Base-by-base conservation (phyloP, 2,797 vertebrate genomes). In the Lacerta agilis region DNA sequence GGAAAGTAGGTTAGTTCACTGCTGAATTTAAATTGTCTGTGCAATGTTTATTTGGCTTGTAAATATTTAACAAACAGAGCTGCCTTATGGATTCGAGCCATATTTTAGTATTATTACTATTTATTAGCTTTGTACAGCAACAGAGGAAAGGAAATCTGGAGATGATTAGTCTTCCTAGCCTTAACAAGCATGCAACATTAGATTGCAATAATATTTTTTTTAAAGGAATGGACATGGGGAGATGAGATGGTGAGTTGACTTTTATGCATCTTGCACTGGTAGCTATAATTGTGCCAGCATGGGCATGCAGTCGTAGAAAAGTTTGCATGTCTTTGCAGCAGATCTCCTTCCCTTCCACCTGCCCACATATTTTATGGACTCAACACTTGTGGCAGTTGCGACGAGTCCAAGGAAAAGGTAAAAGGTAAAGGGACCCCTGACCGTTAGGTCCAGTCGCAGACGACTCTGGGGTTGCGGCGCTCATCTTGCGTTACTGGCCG, bases 91-190 rank as follows among this genome's bases (percentile, higher is more conserved):
- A 2, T 29, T 72, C 23, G 43, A 0, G 0, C 4, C 76, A 23
- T 41, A 77, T 41, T 13, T 33, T 84, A 71, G 80, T 41, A 80
- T 71, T 72, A 80, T 80, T 86, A 80, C 45, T 80, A 55, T 86
- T 86, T 86, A 79, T 79, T 71, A 27, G 36, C 36, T 72, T 58
- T 61, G 23, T 72, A n/a, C 25, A 73, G 49, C 67, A 72, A 81
- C 49, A 80, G 23, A 80, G 85, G 5, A 58, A 61, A 27, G 61
- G 25, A 86, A 25, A 73, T 41, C 10, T 81, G 27, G 73, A 67
- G 9, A 76, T 27, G 41, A 72, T 41, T 43, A 85, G 58, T 5
- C 67, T 75, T 1, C 29, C 15, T 49, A 79, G 15, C 49, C 36
- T 76, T 77, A 58, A 23, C 13, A 25, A 61, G 33, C 45, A 45